phyloP scores from a whole-genome alignment of 2,888 invertebrate species.

The Thera obeliscata region DNA sequence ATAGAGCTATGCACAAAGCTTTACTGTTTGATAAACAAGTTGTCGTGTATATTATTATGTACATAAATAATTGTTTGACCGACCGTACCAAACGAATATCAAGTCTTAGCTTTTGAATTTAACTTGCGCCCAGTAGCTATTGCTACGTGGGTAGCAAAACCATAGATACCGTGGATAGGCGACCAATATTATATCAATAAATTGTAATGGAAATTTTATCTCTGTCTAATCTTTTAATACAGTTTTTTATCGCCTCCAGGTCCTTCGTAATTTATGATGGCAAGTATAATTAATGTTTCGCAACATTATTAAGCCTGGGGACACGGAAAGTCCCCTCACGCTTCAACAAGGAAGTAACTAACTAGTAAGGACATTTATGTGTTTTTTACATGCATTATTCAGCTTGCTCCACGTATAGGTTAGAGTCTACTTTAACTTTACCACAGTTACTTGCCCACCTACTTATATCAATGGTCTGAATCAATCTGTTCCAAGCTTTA shows the following conservation, averaged over 20 bases:
- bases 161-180: slow-evolving; percentile 47
- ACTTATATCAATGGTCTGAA: background rate
- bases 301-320: slow-evolving; percentile 21
- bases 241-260: slow-evolving; percentile 17
- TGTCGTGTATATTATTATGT: too few species aligned
- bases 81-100: slow-evolving; percentile 14
- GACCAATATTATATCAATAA: slow-evolving; percentile 29
- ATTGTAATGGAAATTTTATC: slow-evolving; percentile 31
- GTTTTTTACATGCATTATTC: slow-evolving; percentile 19
- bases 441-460: background rate
- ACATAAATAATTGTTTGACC: background rate
- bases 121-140: slow-evolving; percentile 43
- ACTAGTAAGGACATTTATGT: slow-evolving; percentile 18
- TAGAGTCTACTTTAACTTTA: background rate
- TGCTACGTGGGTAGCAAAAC: slow-evolving; percentile 33
- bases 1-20: too few species aligned
- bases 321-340: slow-evolving; percentile 10
- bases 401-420: background rate
- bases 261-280: slow-evolving; percentile 26
- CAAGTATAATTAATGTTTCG: slow-evolving; percentile 23
- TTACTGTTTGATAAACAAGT: too few species aligned
- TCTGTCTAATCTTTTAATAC: slow-evolving; percentile 24
- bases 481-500: too few species aligned
- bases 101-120: slow-evolving; percentile 22
- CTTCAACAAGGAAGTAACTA: slow-evolving; percentile 18